A percentile compares a stretch with the other conserved stretches of the same genome.
These are phyloP conservation scores for fruit fly (Drosophila melanogaster) DNA, from an alignment of 1,140 invertebrate genomes.

Conservation along the genomic window DNA sequence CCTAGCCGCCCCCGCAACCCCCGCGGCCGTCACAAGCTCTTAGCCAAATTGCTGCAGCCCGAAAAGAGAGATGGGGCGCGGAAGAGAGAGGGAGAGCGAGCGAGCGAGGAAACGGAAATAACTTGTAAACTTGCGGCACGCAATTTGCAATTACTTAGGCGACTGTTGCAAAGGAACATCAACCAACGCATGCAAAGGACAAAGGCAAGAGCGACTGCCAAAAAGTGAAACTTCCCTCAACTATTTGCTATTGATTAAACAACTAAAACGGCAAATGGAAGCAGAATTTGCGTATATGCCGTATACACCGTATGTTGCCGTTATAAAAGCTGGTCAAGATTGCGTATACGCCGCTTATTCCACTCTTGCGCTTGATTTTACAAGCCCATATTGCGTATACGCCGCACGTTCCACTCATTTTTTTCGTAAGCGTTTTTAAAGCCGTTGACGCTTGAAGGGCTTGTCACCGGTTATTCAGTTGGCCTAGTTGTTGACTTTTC, in stretches of 20 bases:
- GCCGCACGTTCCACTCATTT: background rate
- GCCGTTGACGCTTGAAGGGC: background rate
- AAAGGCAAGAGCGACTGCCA: slow-evolving; percentile 27
- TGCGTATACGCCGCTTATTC: slow-evolving; percentile 28
- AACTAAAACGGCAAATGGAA: slow-evolving; percentile 8
- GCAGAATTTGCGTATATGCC: too few relatives aligned
- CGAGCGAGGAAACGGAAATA: slow-evolving; percentile 27
- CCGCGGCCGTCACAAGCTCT: slow-evolving; percentile 49
- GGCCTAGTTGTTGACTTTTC: slow-evolving; percentile 10
- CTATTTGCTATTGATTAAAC: slow-evolving; percentile 55
- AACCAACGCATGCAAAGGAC: slow-evolving; percentile 48
- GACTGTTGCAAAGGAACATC: slow-evolving; percentile 38
- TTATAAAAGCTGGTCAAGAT: background rate
- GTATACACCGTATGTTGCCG: slow-evolving; percentile 15
- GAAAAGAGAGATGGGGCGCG: background rate
- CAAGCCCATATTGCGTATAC: slow-evolving; percentile 9
- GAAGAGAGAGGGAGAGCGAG: background rate
- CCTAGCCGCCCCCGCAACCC: slow-evolving; percentile 39
- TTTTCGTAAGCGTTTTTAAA: background rate
- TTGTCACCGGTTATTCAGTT: slow-evolving; percentile 1
- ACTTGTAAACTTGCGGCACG: slow-evolving; percentile 68
- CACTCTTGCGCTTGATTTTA: background rate
- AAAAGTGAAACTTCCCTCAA: slow-evolving; percentile 9
- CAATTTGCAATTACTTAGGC: slow-evolving; percentile 77
- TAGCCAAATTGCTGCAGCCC: slow-evolving; percentile 77